A percentile compares a stretch with the other conserved stretches of the same genome.
Evolutionary conservation across 2,888 invertebrate genomes (phyloP).

Genomic region (Himalopsyche kuldschensis): DNA sequence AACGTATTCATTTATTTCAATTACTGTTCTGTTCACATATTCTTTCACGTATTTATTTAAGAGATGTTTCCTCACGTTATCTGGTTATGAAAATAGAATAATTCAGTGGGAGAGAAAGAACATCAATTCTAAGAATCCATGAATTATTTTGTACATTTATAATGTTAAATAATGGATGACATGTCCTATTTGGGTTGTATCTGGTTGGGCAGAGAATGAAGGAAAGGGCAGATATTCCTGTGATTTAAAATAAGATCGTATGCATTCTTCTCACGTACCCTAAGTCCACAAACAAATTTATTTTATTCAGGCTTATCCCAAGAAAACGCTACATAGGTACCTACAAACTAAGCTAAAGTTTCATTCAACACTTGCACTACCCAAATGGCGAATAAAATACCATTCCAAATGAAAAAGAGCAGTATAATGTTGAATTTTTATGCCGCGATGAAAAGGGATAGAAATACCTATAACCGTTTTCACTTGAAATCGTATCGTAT

Average conservation of each 20-base stretch:
- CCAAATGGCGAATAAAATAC: slow-evolving; percentile 12
- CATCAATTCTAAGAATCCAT: no score
- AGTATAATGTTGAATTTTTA: neutral
- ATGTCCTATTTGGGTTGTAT: neutral
- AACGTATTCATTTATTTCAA: no score
- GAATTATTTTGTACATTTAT: no score
- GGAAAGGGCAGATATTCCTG: neutral
- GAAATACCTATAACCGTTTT: neutral
- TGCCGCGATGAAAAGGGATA: neutral
- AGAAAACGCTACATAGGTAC: slow-evolving; percentile 6
- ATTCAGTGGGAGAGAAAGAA: no score
- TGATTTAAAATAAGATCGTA: slow-evolving; percentile 12
- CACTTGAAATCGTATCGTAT: neutral
- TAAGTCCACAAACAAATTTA: slow-evolving; percentile 14
- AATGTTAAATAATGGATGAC: neutral
- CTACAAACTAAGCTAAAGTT: slow-evolving; percentile 2
- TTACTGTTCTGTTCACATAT: no score
- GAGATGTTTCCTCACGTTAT: no score
- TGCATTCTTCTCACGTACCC: slow-evolving; percentile 23
- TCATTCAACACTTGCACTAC: slow-evolving; percentile 1
- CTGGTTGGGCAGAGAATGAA: neutral
- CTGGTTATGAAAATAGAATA: no score
- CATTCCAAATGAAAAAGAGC: slow-evolving; percentile 4
- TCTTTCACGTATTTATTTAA: no score
- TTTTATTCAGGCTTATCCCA: slow-evolving; percentile 21